Evolutionary conservation across 2,888 invertebrate genomes (phyloP).

Genomic region (Dendrolimus houi): DNA sequence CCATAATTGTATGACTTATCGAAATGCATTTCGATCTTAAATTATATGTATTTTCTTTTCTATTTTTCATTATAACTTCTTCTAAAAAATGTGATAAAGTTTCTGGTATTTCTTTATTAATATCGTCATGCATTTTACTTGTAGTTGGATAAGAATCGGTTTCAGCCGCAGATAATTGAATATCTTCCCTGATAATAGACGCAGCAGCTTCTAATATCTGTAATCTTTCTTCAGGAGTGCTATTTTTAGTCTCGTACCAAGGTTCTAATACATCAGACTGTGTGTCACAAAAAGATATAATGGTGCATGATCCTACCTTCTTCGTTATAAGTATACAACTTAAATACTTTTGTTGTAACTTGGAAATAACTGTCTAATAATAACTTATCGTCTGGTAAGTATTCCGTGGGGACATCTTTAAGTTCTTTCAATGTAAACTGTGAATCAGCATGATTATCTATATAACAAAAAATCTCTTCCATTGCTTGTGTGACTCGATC

Average conservation of each 20-base stretch:
- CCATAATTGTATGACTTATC: conserved; percentile 32
- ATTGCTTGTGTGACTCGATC: conserved; percentile 36
- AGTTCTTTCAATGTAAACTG: conserved; percentile 40
- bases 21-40: conserved; percentile 32
- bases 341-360: conserved; percentile 28
- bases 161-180: conserved; percentile 29
- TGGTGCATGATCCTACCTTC: conserved; percentile 27
- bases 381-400: conserved; percentile 35
- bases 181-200: conserved; percentile 40
- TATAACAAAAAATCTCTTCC: conserved; percentile 34
- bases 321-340: conserved; percentile 24
- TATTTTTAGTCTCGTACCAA: conserved; percentile 22
- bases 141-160: conserved; percentile 34
- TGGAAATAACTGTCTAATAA: conserved; percentile 25
- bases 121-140: conserved; percentile 24
- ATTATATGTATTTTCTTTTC: conserved; percentile 17
- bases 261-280: conserved; percentile 23
- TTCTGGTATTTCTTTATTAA: conserved; percentile 23
- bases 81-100: conserved; percentile 32
- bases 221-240: conserved; percentile 22
- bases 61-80: conserved; percentile 18
- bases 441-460: conserved; percentile 37
- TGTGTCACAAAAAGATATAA: conserved; percentile 33
- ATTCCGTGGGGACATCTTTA: too few relatives aligned
- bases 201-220: conserved; percentile 39